These are phyloP conservation scores for Hydrotaea cyrtoneurina DNA, from an alignment of 2,888 invertebrate genomes.

Conservation along the genomic window DNA sequence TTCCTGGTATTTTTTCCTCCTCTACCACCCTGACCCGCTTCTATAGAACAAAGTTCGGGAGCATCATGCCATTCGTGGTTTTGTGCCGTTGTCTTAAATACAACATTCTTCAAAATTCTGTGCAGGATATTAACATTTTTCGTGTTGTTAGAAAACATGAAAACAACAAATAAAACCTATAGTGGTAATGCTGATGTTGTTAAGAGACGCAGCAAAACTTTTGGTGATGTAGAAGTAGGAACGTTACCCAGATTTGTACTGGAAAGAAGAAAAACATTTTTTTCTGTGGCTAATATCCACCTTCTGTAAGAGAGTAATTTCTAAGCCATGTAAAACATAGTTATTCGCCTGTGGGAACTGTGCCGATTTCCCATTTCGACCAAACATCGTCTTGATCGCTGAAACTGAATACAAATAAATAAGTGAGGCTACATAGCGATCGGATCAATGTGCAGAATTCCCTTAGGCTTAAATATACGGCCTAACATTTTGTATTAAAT, in stretches of 20 bases:
- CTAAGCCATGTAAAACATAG: too few relatives aligned
- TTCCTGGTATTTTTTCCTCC: conserved; percentile 35
- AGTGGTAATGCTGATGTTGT: background rate
- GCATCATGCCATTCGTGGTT: background rate
- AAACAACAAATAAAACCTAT: background rate
- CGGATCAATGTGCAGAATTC: too few relatives aligned
- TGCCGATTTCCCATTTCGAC: too few relatives aligned
- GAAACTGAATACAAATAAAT: too few relatives aligned
- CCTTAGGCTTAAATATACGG: too few relatives aligned
- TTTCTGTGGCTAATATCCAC: too few relatives aligned
- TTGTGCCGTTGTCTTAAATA: conserved; percentile 29
- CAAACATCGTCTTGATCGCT: too few relatives aligned
- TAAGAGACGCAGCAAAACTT: background rate
- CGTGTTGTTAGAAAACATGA: conserved; percentile 21
- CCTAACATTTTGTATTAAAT: too few relatives aligned
- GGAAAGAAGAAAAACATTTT: background rate
- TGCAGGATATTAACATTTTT: conserved; percentile 26
- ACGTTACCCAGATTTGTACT: too few relatives aligned
- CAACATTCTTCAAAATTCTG: conserved; percentile 51
- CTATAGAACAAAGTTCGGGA: background rate
- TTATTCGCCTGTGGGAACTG: too few relatives aligned
- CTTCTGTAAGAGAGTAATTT: too few relatives aligned
- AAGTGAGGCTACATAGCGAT: too few relatives aligned
- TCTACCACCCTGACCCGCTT: background rate
- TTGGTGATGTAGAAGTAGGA: background rate